These are phyloP conservation scores for Tachysurus vachellii DNA, from an alignment of 2,113 vertebrate species.

Conservation along the genomic window DNA sequence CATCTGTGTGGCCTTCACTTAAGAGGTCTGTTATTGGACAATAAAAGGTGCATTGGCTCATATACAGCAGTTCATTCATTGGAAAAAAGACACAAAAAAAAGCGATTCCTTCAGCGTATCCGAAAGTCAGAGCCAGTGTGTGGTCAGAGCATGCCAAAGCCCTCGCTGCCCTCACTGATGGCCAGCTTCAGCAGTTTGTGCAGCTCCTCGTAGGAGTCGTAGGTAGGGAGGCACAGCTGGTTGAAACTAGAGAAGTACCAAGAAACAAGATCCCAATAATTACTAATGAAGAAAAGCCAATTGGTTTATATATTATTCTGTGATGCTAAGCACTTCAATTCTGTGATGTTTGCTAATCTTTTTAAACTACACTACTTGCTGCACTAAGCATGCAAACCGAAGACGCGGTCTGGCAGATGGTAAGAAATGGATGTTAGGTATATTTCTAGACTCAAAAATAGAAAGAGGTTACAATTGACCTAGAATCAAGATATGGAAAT, in stretches of 20 bases:
- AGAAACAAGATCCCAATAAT: not conserved
- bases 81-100: constrained; percentile 7
- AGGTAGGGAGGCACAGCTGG: constrained; percentile 99
- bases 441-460: not conserved
- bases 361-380: not conserved
- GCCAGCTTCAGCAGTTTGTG: constrained; percentile 98
- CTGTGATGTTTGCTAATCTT: not conserved
- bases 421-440: not conserved
- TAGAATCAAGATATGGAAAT: not conserved
- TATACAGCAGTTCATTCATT: constrained; percentile 31
- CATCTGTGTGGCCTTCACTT: constrained; percentile 23
- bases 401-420: not conserved
- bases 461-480: not conserved
- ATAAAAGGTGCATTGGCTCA: constrained; percentile 38
- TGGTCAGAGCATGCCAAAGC: constrained; percentile 96
- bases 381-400: not conserved
- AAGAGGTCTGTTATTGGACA: constrained; percentile 43
- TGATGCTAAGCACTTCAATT: not conserved
- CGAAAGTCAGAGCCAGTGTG: constrained; percentile 15
- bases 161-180: constrained; percentile 98
- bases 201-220: constrained; percentile 98
- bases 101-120: not conserved
- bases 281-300: not conserved
- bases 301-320: not conserved
- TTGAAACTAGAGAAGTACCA: constrained; percentile 84